Evolutionary conservation across 1,140 invertebrate genomes (phyloP), one percentile per base, ranked within the genome.

Genomic region (Caenorhabditis brenneri): DNA sequence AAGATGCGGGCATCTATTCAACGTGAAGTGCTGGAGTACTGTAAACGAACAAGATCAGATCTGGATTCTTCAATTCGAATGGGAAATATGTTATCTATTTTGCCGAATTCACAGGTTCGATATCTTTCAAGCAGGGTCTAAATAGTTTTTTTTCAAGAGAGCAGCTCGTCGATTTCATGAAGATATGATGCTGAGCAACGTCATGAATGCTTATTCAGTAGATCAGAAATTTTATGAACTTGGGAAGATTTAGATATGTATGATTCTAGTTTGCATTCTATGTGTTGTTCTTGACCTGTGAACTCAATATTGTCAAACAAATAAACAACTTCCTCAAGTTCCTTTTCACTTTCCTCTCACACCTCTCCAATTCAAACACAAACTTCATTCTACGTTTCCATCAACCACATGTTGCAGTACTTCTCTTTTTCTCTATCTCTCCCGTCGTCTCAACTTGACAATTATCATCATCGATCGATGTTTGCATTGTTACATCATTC

Each of bases 201-300:
- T 65, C 29, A 65, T 65, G 58, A 65, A 65, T 36, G 58, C 58
- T 12, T 65, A 65, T 65, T 65, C 58, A 6, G 58, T 65, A 15
- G 58, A 65, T 36, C 29, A 65, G 31, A 65, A 65, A 7, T 65
- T 65, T n/a, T 65, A 65, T 65, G 53, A 65, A 65, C 58, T 65
- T 65, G 58, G 58, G 10, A 55, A 55, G 53, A 7, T 55, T 10
- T 55, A 27, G n/a, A 51, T n/a, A 19, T 51, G 2, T 27, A 55
- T n/a, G n/a, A n/a, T n/a, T n/a, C n/a, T n/a, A n/a, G n/a, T n/a
- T n/a, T n/a, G n/a, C n/a, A n/a, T n/a, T n/a, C n/a, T n/a, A n/a
- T n/a, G n/a, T n/a, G n/a, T n/a, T n/a, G n/a, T n/a, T n/a, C n/a
- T n/a, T n/a, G n/a, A n/a, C n/a, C n/a, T n/a, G n/a, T n/a, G n/a